phyloP scores from a whole-genome alignment of 1,140 invertebrate genomes.

The Anastatus disparis region DNA sequence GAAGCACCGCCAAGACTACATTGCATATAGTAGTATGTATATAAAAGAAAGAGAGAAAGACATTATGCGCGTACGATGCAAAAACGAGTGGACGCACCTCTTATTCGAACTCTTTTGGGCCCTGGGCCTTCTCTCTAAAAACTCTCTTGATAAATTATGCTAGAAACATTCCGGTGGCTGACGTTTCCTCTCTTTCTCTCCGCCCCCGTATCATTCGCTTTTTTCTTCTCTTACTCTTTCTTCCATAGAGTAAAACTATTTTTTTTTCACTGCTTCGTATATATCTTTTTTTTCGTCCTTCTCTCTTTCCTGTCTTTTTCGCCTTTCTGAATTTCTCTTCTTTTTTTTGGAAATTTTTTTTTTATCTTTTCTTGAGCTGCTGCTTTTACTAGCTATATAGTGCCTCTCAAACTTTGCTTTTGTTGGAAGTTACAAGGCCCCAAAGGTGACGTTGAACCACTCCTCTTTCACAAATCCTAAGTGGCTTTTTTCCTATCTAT shows the following conservation, averaged over 20 bases:
- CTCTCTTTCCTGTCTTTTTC: slow-evolving; percentile 31
- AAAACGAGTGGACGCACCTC: slow-evolving; percentile 47
- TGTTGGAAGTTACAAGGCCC: not conserved
- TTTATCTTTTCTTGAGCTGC: not conserved
- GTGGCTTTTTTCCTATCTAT: not conserved
- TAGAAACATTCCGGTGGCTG: slow-evolving; percentile 49
- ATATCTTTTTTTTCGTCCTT: slow-evolving; percentile 26
- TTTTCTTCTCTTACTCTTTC: no score
- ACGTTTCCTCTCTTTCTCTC: slow-evolving; percentile 43
- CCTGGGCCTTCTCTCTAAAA: slow-evolving; percentile 40
- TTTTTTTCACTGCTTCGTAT: no score
- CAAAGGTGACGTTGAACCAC: slow-evolving; percentile 10
- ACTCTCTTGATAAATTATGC: slow-evolving; percentile 57
- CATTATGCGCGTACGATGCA: slow-evolving; percentile 53
- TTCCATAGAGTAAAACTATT: no score
- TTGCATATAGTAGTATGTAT: slow-evolving; percentile 34
- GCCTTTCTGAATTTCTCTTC: slow-evolving; percentile 17
- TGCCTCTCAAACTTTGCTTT: slow-evolving; percentile 19
- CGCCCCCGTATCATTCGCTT: slow-evolving; percentile 34
- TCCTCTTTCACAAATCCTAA: slow-evolving; percentile 16
- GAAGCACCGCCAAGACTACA: slow-evolving; percentile 43
- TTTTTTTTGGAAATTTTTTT: not conserved
- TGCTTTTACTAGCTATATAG: not conserved
- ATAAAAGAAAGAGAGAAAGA: slow-evolving; percentile 11
- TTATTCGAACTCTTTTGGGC: no score